Evolutionary conservation across 2,113 vertebrate genomes (phyloP).

Genomic region (Micronycteris hirsuta): DNA sequence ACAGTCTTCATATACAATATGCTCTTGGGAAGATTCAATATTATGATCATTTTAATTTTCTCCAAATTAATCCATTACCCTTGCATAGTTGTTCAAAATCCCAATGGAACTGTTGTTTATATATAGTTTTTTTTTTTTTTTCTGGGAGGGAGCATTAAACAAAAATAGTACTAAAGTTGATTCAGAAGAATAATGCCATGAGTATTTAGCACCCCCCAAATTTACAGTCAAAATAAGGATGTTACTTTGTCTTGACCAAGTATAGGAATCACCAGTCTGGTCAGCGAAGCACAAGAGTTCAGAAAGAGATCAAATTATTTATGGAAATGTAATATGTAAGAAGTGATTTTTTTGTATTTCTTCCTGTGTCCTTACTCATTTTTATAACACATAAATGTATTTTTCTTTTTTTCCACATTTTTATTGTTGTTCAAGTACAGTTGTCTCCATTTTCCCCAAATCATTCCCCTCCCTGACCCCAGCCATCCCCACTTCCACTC

Average conservation of each 20-base stretch:
- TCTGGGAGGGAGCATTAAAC: not conserved
- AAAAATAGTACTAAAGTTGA: constrained; percentile 22
- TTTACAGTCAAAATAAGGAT: not conserved
- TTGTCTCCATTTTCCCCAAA: too few relatives aligned
- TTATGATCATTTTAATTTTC: not conserved
- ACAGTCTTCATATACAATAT: not conserved
- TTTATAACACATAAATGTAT: constrained; percentile 40
- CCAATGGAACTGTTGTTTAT: not conserved
- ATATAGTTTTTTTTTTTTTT: not conserved
- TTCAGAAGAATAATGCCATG: constrained; percentile 13
- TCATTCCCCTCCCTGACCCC: too few relatives aligned
- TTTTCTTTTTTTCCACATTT: not conserved
- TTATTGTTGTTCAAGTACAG: too few relatives aligned
- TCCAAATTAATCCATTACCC: not conserved
- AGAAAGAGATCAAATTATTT: not conserved
- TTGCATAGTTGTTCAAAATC: not conserved
- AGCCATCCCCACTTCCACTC: too few relatives aligned
- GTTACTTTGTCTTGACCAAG: not conserved
- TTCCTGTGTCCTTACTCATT: not conserved
- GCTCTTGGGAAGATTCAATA: not conserved
- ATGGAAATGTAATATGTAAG: not conserved
- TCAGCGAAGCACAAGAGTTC: not conserved
- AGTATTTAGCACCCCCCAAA: not conserved
- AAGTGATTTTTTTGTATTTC: not conserved
- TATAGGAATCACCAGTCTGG: not conserved